Percentiles rank a stretch among this genome's conserved stretches.
Conservation (phyloP, 2,113 vertebrate genomes). For the Aix galericulata region DNA sequence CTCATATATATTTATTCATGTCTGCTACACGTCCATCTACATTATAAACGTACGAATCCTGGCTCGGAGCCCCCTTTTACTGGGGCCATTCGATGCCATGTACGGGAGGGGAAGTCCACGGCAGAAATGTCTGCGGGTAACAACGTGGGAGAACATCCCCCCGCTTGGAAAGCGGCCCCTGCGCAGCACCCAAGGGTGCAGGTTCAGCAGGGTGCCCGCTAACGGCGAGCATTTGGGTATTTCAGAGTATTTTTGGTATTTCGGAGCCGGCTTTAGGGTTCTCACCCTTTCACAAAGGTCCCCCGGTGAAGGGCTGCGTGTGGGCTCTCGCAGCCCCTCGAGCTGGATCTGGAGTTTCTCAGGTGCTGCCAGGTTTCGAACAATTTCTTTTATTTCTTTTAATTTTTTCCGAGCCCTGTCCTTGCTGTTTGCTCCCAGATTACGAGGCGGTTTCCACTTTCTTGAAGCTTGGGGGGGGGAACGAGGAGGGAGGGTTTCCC, state of each 20-base stretch:
- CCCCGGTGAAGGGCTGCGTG: neutral
- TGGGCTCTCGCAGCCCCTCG: neutral
- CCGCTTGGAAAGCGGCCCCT: neutral
- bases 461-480: accelerated
- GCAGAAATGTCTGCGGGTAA: neutral
- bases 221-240: neutral
- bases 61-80: neutral
- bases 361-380: neutral
- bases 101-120: neutral
- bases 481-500: neutral
- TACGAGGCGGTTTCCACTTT: neutral
- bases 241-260: neutral
- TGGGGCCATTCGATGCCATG: neutral
- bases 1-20: too few species aligned
- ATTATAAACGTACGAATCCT: neutral
- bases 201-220: neutral
- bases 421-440: neutral
- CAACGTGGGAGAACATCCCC: neutral
- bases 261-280: neutral
- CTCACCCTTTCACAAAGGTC: neutral
- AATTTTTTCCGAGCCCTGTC: neutral
- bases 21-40: neutral
- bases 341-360: neutral
- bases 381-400: neutral
- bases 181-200: neutral